A percentile compares a stretch with the other conserved stretches of the same genome.
Conservation (phyloP, 1,140 invertebrate species). For the Hormaphis cornu region DNA sequence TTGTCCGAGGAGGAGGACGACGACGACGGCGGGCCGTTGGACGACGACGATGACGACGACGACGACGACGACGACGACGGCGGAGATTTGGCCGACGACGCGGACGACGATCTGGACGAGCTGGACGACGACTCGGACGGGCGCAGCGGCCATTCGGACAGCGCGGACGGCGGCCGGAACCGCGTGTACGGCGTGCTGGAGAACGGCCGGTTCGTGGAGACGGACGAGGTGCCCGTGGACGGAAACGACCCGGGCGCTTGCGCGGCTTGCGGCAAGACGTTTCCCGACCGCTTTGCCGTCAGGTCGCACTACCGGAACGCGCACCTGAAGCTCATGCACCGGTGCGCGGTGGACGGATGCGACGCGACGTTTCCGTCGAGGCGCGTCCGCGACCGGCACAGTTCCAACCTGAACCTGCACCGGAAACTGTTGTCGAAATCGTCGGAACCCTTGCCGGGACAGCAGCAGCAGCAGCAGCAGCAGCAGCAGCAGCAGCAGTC, state of each 20-base stretch:
- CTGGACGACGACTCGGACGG: slow-evolving; percentile 16
- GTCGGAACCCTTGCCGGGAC: slow-evolving; percentile 37
- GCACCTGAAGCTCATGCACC: slow-evolving; percentile 91
- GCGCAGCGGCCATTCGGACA: no score
- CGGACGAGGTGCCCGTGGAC: slow-evolving; percentile 74
- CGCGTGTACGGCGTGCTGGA: slow-evolving; percentile 60
- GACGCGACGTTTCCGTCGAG: slow-evolving; percentile 93
- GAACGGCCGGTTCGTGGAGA: slow-evolving; percentile 60
- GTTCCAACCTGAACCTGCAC: slow-evolving; percentile 84
- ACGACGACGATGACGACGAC: not conserved
- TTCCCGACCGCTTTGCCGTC: slow-evolving; percentile 89
- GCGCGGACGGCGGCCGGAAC: slow-evolving; percentile 42
- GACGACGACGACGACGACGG: slow-evolving; percentile 24
- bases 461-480: slow-evolving; percentile 49
- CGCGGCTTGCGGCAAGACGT: slow-evolving; percentile 83
- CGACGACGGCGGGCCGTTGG: not conserved
- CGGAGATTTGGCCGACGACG: slow-evolving; percentile 33
- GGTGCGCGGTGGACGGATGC: slow-evolving; percentile 91
- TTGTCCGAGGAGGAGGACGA: slow-evolving; percentile 5
- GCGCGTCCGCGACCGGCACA: slow-evolving; percentile 82
- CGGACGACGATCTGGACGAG: slow-evolving; percentile 31
- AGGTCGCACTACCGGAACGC: slow-evolving; percentile 94
- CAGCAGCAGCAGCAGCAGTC: slow-evolving; percentile 50
- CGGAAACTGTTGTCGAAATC: slow-evolving; percentile 71
- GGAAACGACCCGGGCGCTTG: slow-evolving; percentile 73